These are phyloP conservation scores for Apodemia mormo DNA, from an alignment of 2,888 invertebrate genomes.

Conservation along the genomic window DNA sequence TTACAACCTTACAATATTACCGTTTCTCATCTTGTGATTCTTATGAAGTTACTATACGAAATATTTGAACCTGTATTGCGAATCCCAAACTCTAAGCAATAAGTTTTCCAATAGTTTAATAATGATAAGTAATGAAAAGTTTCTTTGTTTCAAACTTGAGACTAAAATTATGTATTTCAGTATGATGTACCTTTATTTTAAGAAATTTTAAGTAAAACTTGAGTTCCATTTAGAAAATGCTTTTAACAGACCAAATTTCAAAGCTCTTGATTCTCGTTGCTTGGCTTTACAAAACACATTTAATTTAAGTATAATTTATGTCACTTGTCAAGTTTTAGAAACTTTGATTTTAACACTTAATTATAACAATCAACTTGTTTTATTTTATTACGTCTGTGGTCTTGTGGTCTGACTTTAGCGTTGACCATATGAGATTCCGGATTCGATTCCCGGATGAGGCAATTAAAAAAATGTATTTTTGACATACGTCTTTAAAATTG, in stretches of 20 bases:
- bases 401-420: too few relatives aligned
- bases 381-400: too few relatives aligned
- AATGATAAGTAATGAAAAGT: background rate
- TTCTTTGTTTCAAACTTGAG: background rate
- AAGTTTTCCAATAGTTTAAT: background rate
- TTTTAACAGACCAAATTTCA: background rate
- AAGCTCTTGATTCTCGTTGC: background rate
- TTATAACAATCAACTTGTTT: too few relatives aligned
- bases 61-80: too few relatives aligned
- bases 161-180: background rate
- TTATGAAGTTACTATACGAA: too few relatives aligned
- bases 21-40: too few relatives aligned
- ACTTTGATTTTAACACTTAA: background rate
- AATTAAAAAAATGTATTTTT: too few relatives aligned
- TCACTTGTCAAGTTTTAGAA: background rate
- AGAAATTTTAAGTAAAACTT: background rate
- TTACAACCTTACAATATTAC: too few relatives aligned
- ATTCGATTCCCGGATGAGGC: too few relatives aligned
- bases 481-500: too few relatives aligned
- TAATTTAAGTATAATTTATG: conserved; percentile 4
- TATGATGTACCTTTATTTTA: background rate
- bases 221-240: background rate
- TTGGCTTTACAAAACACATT: conserved; percentile 1
- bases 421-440: too few relatives aligned
- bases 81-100: too few relatives aligned